Conservation (phyloP, 2,888 invertebrate genomes). For the Hirtodrosophila histrioides region DNA sequence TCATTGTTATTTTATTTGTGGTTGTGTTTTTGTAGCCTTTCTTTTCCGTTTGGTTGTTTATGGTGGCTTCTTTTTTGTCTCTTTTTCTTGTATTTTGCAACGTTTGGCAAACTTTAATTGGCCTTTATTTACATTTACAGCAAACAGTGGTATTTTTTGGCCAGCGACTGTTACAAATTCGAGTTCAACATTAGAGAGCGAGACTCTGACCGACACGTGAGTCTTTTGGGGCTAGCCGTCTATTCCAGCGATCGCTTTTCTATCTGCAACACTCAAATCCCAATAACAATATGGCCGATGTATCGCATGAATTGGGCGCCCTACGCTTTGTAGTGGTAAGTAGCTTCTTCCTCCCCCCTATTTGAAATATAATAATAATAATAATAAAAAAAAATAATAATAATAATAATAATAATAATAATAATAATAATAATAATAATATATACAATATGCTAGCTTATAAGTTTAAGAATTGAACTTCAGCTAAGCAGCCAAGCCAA, state of each 20-base stretch:
- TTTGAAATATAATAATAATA: too few species aligned
- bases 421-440: too few species aligned
- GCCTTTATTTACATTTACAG: conserved; percentile 50
- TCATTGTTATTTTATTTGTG: conserved; percentile 63
- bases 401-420: too few species aligned
- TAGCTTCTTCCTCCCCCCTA: conserved; percentile 30
- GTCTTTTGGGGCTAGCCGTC: conserved; percentile 13
- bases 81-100: conserved; percentile 20
- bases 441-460: too few species aligned
- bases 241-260: conserved; percentile 37
- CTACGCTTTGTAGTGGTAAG: conserved; percentile 84
- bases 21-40: conserved; percentile 42
- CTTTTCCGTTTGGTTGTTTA: conserved; percentile 56
- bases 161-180: conserved; percentile 6
- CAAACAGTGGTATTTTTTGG: conserved; percentile 15
- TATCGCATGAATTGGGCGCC: conserved; percentile 84
- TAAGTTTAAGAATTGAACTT: background rate
- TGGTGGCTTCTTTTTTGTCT: conserved; percentile 16
- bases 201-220: conserved; percentile 27
- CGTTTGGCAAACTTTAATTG: conserved; percentile 56
- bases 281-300: conserved; percentile 81
- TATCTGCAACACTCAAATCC: conserved; percentile 41
- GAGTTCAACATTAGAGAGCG: conserved; percentile 36
- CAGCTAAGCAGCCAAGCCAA: conserved; percentile 13
- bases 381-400: background rate